Base-by-base conservation (phyloP, 2,888 invertebrate species). In the Nomada ruficornis region DNA sequence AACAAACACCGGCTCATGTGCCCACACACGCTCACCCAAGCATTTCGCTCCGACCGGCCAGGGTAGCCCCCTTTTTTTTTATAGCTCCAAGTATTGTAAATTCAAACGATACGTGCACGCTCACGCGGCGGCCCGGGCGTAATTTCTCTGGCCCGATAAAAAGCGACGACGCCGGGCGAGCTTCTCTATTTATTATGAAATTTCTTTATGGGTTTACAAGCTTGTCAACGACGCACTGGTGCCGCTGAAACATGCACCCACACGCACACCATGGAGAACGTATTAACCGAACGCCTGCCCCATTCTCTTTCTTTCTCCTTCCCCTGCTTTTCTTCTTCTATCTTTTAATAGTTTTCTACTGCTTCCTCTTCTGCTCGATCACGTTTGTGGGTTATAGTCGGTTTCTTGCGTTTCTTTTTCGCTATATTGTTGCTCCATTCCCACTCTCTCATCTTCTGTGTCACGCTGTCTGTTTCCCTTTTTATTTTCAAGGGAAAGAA, bases 141-240 rank as follows among this genome's bases (percentile, higher is more conserved):
- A 83, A 83, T 87, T 88, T 78, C 83, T 83, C 82, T 75, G 79
- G 36, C 71, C 83, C 89, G 91, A 91, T 90, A 89, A 90, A 90
- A 89, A 89, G 82, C 65, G 71, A 74, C 85, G 79, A 74, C 77
- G 80, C 79, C 73, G 63, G 69, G 60, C 77, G 72, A 54, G 74
- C 64, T 82, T 81, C 88, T 90, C 88, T 91, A 92, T 93, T 93
- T 93, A 93, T 93, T 92, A 92, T 92, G 90, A 92, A 93, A 93
- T 93, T 93, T 93, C 92, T 93, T 93, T 93, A 93, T 93, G 92
- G 91, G 87, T 93, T 93, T 93, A 93, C 92, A 91, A 91, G 92
- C 88, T 89, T 89, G 91, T 91, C 91, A 90, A 89, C 90, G 89
- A 85, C 85, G 86, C 79, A 82, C 82, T 72, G 77, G 78, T 79